Evolutionary conservation across 1,140 invertebrate genomes (phyloP).

Genomic region (Eurosta solidaginis): DNA sequence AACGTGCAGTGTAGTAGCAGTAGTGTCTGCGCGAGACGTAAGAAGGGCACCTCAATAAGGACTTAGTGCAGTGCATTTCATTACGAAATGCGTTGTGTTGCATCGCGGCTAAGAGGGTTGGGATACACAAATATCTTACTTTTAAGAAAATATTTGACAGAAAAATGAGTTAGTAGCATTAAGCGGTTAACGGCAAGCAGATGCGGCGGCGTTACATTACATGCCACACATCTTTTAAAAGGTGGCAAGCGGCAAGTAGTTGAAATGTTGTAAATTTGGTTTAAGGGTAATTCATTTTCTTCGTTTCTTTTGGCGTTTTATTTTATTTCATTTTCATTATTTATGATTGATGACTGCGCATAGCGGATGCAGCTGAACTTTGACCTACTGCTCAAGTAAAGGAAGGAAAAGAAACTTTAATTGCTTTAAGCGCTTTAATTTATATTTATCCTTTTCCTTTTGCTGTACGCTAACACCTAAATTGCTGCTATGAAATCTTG

Average conservation of each 20-base stretch:
- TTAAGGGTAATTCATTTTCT: not conserved
- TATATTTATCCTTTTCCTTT: no score
- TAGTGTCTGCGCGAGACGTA: not conserved
- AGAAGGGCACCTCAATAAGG: no score
- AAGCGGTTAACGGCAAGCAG: not conserved
- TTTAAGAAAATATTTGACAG: constrained; percentile 22
- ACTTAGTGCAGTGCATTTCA: constrained; percentile 2
- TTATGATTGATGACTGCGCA: not conserved
- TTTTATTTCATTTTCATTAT: no score
- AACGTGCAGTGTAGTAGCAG: no score
- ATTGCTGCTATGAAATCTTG: no score
- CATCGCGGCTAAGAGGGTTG: no score
- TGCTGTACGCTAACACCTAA: no score
- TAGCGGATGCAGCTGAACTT: constrained; percentile 12
- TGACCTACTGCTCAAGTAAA: not conserved
- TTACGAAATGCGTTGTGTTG: not conserved
- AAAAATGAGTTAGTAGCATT: constrained; percentile 7
- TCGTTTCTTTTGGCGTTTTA: not conserved
- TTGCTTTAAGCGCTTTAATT: no score
- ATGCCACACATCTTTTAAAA: not conserved
- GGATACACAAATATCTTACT: not conserved
- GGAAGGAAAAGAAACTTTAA: not conserved
- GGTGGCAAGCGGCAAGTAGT: not conserved
- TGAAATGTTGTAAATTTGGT: not conserved
- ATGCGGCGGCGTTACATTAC: not conserved